Percentiles rank a stretch among this genome's conserved stretches.
phyloP scores from a whole-genome alignment of 2,888 invertebrate species.

The Spatulosminthurus flaviceps region DNA sequence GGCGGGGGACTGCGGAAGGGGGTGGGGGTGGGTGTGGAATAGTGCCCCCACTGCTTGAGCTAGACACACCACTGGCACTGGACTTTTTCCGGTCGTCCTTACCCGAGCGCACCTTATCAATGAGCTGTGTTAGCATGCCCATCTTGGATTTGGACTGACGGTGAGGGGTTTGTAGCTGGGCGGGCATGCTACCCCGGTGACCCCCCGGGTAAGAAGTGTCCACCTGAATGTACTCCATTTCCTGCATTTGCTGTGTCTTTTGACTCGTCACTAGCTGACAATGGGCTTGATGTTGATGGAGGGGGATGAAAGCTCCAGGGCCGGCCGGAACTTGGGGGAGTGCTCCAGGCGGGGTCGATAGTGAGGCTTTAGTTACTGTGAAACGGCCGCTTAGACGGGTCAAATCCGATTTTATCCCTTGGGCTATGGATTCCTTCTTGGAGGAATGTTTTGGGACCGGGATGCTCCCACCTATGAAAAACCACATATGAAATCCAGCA shows the following conservation, averaged over 20 bases:
- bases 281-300: slow-evolving; percentile 45
- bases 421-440: slow-evolving; percentile 54
- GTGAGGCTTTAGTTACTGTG: slow-evolving; percentile 52
- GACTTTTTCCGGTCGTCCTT: slow-evolving; percentile 63
- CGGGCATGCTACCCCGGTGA: slow-evolving; percentile 32
- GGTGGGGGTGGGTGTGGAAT: slow-evolving; percentile 54
- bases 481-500: not conserved
- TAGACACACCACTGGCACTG: slow-evolving; percentile 41
- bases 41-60: slow-evolving; percentile 46
- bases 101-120: slow-evolving; percentile 69
- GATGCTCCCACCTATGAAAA: not conserved
- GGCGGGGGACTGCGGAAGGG: slow-evolving; percentile 46
- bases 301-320: slow-evolving; percentile 39
- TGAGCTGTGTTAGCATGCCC: slow-evolving; percentile 70
- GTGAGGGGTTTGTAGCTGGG: not conserved
- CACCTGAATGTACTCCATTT: slow-evolving; percentile 63
- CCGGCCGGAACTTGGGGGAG: slow-evolving; percentile 47
- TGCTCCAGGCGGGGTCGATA: slow-evolving; percentile 41
- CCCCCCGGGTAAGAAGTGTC: slow-evolving; percentile 58
- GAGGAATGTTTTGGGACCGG: not conserved
- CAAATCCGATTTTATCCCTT: slow-evolving; percentile 54
- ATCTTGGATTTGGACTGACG: slow-evolving; percentile 60
- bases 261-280: slow-evolving; percentile 39
- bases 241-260: slow-evolving; percentile 29
- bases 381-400: slow-evolving; percentile 55